Evolutionary conservation across 1,140 invertebrate species (phyloP).

Genomic region (Drosophila nikananu): DNA sequence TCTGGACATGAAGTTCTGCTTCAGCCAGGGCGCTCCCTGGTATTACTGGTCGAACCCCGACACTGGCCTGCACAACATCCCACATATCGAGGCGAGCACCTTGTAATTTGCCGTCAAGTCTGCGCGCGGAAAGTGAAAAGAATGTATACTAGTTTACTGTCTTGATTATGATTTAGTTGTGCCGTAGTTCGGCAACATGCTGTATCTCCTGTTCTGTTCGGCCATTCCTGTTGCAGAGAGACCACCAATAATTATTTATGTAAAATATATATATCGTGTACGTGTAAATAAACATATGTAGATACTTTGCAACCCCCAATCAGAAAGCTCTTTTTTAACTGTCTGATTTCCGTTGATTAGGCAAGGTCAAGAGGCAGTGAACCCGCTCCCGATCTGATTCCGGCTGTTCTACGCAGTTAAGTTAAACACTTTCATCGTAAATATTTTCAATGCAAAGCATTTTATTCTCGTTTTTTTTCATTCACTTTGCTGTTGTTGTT

Average conservation of each 20-base stretch:
- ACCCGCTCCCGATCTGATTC: neutral
- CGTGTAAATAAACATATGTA: slow-evolving; percentile 64
- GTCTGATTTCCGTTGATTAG: slow-evolving; percentile 4
- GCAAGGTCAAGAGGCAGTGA: slow-evolving; percentile 12
- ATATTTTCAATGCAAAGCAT: slow-evolving; percentile 73
- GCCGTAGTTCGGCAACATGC: slow-evolving; percentile 66
- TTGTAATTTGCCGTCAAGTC: slow-evolving; percentile 74
- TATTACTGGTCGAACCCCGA: slow-evolving; percentile 91
- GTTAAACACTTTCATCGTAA: slow-evolving; percentile 30
- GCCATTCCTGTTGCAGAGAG: slow-evolving; percentile 38
- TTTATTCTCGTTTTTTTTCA: slow-evolving; percentile 60
- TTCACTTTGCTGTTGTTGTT: slow-evolving; percentile 12
- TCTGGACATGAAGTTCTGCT: slow-evolving; percentile 94
- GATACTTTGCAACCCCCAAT: slow-evolving; percentile 45
- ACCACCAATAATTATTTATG: slow-evolving; percentile 57
- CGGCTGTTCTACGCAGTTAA: slow-evolving; percentile 26
- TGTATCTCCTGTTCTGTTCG: slow-evolving; percentile 61
- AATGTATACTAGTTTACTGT: slow-evolving; percentile 75
- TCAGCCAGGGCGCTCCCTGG: slow-evolving; percentile 91
- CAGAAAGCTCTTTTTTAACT: neutral
- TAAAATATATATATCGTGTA: slow-evolving; percentile 48
- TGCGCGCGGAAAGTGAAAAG: slow-evolving; percentile 39
- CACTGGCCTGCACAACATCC: slow-evolving; percentile 91
- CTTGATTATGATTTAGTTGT: slow-evolving; percentile 54
- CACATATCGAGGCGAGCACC: slow-evolving; percentile 89